These are phyloP conservation scores for Ichneumoninae sp. DNA, from an alignment of 2,888 invertebrate species.

Conservation along the genomic window DNA sequence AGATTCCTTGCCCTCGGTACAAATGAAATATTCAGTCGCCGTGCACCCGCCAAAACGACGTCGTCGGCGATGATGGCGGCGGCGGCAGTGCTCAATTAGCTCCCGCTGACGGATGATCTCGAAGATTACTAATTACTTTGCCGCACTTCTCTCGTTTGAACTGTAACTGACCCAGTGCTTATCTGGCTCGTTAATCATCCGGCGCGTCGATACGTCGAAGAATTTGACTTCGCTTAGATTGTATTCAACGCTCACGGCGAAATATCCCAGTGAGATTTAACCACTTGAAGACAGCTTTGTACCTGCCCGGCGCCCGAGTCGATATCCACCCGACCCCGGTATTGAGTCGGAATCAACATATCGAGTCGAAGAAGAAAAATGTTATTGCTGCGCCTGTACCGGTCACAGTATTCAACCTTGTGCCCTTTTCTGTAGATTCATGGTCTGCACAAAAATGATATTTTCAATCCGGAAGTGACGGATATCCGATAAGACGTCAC, in stretches of 20 bases:
- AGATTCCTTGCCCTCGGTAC: conserved; percentile 18
- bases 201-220: conserved; percentile 54
- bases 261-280: background rate
- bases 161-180: conserved; percentile 63
- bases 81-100: conserved; percentile 64
- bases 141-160: conserved; percentile 57
- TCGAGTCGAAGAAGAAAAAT: no score
- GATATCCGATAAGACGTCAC: no score
- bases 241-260: background rate
- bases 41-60: conserved; percentile 42
- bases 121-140: conserved; percentile 65
- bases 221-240: conserved; percentile 30
- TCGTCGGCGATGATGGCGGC: conserved; percentile 21
- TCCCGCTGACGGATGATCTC: conserved; percentile 65
- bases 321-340: no score
- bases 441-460: conserved; percentile 34
- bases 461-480: background rate
- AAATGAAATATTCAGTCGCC: conserved; percentile 52
- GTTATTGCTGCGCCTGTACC: no score
- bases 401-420: no score
- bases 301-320: background rate
- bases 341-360: background rate
- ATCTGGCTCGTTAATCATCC: conserved; percentile 66
- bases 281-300: background rate
- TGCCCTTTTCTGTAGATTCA: no score